Percentiles rank a stretch among this genome's conserved stretches.
Conservation (phyloP, 1,140 invertebrate species). For the Pseudomyrmex sp. region DNA sequence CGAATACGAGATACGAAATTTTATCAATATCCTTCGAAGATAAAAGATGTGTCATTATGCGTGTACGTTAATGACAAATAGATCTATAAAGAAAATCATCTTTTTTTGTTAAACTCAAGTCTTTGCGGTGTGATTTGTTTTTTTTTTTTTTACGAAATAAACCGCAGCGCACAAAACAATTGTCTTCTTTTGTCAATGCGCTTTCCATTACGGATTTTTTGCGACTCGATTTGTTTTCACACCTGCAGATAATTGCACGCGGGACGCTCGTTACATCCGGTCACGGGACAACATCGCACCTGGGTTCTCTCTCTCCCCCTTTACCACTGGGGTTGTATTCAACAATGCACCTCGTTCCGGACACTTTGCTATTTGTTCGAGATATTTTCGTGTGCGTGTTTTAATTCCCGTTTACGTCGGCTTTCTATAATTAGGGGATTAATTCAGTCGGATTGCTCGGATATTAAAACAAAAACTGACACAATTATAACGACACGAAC, state of each 20-base stretch:
- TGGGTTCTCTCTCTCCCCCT: slow-evolving; percentile 10
- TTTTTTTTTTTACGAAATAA: neutral
- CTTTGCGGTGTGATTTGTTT: too few relatives aligned
- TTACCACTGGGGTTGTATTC: slow-evolving; percentile 5
- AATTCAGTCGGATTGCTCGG: neutral
- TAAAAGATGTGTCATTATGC: slow-evolving; percentile 3
- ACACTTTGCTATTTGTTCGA: slow-evolving; percentile 18
- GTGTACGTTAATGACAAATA: neutral
- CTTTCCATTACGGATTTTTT: slow-evolving; percentile 36
- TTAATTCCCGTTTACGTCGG: neutral
- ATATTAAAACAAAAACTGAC: neutral
- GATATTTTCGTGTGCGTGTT: slow-evolving; percentile 13
- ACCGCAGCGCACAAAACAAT: neutral
- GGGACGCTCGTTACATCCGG: slow-evolving; percentile 67
- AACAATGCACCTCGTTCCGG: slow-evolving; percentile 21
- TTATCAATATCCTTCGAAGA: neutral
- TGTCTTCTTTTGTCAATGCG: neutral
- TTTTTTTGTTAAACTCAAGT: too few relatives aligned
- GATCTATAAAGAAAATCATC: neutral
- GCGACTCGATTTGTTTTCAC: slow-evolving; percentile 41
- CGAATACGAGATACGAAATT: slow-evolving; percentile 1
- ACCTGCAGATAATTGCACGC: slow-evolving; percentile 67
- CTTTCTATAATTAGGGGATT: neutral
- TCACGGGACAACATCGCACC: slow-evolving; percentile 55
- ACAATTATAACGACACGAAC: neutral